A percentile compares a stretch with the other conserved stretches of the same genome.
Conservation (phyloP, 92 coral and sea anemone species). For the Heliopora coerulea region DNA sequence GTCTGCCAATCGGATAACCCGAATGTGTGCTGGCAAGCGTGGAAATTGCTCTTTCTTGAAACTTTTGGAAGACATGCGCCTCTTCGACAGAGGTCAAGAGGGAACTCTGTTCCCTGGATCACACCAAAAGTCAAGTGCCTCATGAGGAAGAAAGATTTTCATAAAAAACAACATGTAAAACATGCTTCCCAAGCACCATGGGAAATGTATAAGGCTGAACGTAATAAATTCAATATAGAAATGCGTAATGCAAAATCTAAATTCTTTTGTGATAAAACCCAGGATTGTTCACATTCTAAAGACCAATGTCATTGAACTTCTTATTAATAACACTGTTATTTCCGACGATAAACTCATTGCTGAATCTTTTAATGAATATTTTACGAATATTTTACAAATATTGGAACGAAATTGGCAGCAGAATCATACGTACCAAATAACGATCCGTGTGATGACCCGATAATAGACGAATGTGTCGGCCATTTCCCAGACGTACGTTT, state of each 20-base stretch:
- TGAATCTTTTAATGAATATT: neutral
- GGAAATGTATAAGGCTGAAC: slow-evolving; percentile 36
- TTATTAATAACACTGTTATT: neutral
- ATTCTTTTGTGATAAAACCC: slow-evolving; percentile 39
- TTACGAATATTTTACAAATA: neutral
- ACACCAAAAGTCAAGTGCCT: neutral
- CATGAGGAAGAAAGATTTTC: slow-evolving; percentile 6
- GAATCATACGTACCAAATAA: neutral
- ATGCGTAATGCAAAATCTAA: slow-evolving; percentile 44
- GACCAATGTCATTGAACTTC: neutral
- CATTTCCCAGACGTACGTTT: too few relatives aligned
- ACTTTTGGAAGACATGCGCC: slow-evolving; percentile 42
- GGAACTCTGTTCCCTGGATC: slow-evolving; percentile 15
- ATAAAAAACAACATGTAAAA: slow-evolving; percentile 1
- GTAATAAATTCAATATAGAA: slow-evolving; percentile 47
- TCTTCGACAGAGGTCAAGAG: neutral
- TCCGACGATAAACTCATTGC: neutral
- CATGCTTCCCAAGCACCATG: slow-evolving; percentile 33
- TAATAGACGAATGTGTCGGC: neutral
- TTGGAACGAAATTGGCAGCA: neutral
- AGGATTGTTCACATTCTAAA: slow-evolving; percentile 9
- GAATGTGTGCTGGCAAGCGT: slow-evolving; percentile 46
- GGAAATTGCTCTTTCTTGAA: slow-evolving; percentile 40
- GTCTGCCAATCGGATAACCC: slow-evolving; percentile 26
- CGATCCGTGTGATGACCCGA: neutral